A percentile compares a stretch with the other conserved stretches of the same genome.
Evolutionary conservation across 2,888 invertebrate species (phyloP).

Genomic region (Synergus japonicus): DNA sequence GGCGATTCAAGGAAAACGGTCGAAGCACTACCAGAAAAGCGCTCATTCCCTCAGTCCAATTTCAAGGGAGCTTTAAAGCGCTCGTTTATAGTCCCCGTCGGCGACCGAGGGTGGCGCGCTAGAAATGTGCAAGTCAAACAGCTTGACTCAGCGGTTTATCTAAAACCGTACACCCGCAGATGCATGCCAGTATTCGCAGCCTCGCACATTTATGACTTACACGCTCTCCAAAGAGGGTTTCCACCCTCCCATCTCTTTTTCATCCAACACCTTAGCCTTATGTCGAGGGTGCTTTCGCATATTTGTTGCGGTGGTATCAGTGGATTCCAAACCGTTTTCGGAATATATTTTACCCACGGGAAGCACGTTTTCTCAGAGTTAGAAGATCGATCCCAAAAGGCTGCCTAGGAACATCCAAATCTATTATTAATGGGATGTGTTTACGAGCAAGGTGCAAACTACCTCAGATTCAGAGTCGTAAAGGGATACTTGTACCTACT

Average conservation of each 20-base stretch:
- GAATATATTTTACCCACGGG: slow-evolving; percentile 21
- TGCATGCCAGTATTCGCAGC: slow-evolving; percentile 63
- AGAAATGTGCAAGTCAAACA: slow-evolving; percentile 76
- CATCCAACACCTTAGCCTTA: slow-evolving; percentile 21
- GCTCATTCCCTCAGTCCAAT: slow-evolving; percentile 71
- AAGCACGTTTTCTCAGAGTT: background rate
- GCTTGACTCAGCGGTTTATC: slow-evolving; percentile 74
- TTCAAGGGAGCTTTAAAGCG: slow-evolving; percentile 70
- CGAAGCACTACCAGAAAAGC: slow-evolving; percentile 58
- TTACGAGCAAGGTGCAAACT: background rate
- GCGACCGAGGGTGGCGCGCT: slow-evolving; percentile 64
- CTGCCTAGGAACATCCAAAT: background rate
- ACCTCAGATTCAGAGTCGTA: background rate
- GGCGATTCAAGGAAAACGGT: slow-evolving; percentile 33
- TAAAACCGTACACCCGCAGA: slow-evolving; percentile 60
- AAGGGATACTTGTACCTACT: background rate
- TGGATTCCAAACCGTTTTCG: slow-evolving; percentile 6
- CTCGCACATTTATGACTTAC: slow-evolving; percentile 65
- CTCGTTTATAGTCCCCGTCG: slow-evolving; percentile 69
- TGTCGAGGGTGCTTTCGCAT: slow-evolving; percentile 20
- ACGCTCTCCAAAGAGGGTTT: slow-evolving; percentile 42
- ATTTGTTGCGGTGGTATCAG: slow-evolving; percentile 25
- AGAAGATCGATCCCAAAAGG: background rate
- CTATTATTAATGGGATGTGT: background rate
- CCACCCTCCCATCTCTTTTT: background rate